A percentile compares a stretch with the other conserved stretches of the same genome.
phyloP scores from a whole-genome alignment of 2,888 invertebrate species.

The Meiosimyza decipiens region DNA sequence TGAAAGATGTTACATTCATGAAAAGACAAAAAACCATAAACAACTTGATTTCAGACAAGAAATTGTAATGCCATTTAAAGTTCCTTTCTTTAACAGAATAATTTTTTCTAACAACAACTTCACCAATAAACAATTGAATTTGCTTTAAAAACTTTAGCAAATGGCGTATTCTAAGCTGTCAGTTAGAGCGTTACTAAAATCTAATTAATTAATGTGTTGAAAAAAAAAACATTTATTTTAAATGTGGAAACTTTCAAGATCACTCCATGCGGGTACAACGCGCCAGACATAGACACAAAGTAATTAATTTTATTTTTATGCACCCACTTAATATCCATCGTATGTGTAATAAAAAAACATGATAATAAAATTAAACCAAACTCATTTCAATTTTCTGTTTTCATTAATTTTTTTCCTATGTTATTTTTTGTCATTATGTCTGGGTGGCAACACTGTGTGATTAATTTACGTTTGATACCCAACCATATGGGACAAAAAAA shows the following conservation, averaged over 20 bases:
- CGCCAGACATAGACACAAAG: constrained; percentile 4
- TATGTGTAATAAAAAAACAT: constrained; percentile 3
- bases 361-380: constrained; percentile 7
- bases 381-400: constrained; percentile 15
- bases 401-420: background rate
- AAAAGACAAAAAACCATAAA: too few species aligned
- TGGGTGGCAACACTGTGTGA: constrained; percentile 4
- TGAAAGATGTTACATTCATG: too few species aligned
- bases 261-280: background rate
- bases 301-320: constrained; percentile 18
- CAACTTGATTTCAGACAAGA: too few species aligned
- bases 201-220: too few species aligned
- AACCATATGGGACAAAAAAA: background rate
- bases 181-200: too few species aligned
- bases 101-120: too few species aligned
- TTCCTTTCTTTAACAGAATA: too few species aligned
- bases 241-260: constrained; percentile 3
- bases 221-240: background rate
- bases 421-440: background rate
- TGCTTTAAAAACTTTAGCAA: too few species aligned
- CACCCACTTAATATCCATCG: background rate
- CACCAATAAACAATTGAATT: too few species aligned
- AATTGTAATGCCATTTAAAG: too few species aligned
- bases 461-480: constrained; percentile 7
- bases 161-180: too few species aligned